phyloP scores from a whole-genome alignment of 1,140 invertebrate species.

The Panulirus ornatus region DNA sequence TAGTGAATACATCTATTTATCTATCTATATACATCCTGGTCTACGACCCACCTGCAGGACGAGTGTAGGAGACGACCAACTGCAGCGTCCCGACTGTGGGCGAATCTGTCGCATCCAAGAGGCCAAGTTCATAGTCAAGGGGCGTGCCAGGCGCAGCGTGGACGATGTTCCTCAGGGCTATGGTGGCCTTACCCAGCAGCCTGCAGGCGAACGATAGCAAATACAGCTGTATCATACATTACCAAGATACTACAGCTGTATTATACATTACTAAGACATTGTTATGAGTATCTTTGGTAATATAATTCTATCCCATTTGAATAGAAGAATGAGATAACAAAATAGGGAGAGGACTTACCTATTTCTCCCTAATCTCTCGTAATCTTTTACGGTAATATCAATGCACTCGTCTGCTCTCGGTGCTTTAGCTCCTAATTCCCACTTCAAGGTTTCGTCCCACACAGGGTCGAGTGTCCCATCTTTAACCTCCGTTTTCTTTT shows the following conservation, averaged over 20 bases:
- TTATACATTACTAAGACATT: background rate
- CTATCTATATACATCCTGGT: too few relatives aligned
- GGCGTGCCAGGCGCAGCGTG: constrained; percentile 75
- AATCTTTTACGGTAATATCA: constrained; percentile 75
- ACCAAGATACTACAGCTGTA: too few relatives aligned
- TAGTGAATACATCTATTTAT: too few relatives aligned
- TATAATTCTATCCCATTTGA: too few relatives aligned
- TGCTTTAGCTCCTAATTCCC: constrained; percentile 67
- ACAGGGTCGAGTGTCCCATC: constrained; percentile 70
- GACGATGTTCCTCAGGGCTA: constrained; percentile 77
- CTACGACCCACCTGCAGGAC: constrained; percentile 28
- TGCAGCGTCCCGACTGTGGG: constrained; percentile 74
- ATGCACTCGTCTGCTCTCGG: constrained; percentile 73
- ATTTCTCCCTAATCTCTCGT: constrained; percentile 73
- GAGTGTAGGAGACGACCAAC: constrained; percentile 60
- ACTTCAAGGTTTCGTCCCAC: constrained; percentile 74
- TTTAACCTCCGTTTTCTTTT: constrained; percentile 74
- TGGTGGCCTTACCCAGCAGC: constrained; percentile 77
- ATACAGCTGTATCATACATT: too few relatives aligned
- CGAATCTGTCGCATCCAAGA: constrained; percentile 76
- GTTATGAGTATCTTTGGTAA: too few relatives aligned
- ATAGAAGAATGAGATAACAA: too few relatives aligned
- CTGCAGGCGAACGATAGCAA: constrained; percentile 64
- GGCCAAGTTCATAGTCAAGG: constrained; percentile 76
- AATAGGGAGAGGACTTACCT: constrained; percentile 70